Percentiles rank a stretch among this genome's conserved stretches.
Evolutionary conservation across 2,113 vertebrate species (phyloP).

Genomic region (Cyphomyrus plagiostoma): DNA sequence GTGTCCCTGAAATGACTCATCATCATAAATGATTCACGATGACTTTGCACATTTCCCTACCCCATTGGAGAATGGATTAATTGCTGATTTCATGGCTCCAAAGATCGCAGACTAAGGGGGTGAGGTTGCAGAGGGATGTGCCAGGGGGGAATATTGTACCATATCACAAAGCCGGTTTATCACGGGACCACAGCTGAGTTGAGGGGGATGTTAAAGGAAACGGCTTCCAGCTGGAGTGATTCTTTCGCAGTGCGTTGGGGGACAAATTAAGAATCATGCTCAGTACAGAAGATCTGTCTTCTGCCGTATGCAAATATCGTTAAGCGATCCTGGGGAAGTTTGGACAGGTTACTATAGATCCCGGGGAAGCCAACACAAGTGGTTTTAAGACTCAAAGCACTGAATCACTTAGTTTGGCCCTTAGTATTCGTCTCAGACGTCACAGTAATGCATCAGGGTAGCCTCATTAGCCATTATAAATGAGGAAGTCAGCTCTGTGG

Average conservation of each 20-base stretch:
- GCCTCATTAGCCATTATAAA: not conserved
- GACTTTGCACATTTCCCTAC: not conserved
- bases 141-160: not conserved
- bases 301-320: not conserved
- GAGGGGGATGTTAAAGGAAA: not conserved
- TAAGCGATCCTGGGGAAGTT: not conserved
- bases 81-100: not conserved
- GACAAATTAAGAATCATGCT: not conserved
- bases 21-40: not conserved
- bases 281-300: not conserved
- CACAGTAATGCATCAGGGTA: not conserved
- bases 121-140: not conserved
- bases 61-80: not conserved
- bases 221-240: not conserved
- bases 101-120: not conserved
- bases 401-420: not conserved
- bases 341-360: not conserved
- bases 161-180: not conserved
- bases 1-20: not conserved
- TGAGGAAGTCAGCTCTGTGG: not conserved
- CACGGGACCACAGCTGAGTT: not conserved
- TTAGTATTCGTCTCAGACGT: not conserved
- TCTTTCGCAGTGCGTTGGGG: not conserved
- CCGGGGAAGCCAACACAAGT: not conserved
- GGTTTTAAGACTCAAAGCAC: not conserved